A percentile compares a stretch with the other conserved stretches of the same genome.
Evolutionary conservation across 2,113 vertebrate genomes (phyloP).

Genomic region (Baryphthengus martii): DNA sequence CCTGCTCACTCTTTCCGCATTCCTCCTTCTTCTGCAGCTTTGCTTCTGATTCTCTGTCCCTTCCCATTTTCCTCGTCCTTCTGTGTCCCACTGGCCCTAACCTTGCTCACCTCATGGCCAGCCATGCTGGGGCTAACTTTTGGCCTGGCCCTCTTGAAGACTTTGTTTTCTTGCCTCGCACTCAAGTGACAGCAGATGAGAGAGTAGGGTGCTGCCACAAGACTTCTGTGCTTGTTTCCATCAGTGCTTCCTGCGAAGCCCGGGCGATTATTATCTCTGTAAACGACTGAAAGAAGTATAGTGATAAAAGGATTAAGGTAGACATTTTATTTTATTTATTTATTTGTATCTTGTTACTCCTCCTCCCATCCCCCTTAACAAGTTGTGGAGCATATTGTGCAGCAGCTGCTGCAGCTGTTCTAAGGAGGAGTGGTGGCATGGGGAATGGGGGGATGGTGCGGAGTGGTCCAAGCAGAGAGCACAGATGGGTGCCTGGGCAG

Average conservation of each 20-base stretch:
- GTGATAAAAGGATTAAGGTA: constrained; percentile 63
- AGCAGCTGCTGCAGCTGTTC: background rate
- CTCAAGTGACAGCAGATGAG: background rate
- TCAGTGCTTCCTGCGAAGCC: constrained; percentile 14
- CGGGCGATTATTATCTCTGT: constrained; percentile 26
- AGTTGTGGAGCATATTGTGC: constrained; percentile 20
- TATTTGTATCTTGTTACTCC: constrained; percentile 25
- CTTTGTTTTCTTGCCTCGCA: background rate
- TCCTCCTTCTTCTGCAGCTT: background rate
- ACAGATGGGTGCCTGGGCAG: background rate
- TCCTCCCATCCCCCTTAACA: background rate
- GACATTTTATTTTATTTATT: constrained; percentile 22
- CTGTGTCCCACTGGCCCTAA: fast-evolving
- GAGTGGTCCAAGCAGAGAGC: background rate
- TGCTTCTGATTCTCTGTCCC: background rate
- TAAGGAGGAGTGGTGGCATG: background rate
- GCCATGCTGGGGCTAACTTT: background rate
- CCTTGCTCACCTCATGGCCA: background rate
- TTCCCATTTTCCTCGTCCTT: background rate
- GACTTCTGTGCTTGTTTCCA: background rate
- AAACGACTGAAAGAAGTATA: constrained; percentile 48
- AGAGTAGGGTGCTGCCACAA: background rate
- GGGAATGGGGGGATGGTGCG: background rate
- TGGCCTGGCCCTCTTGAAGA: background rate
- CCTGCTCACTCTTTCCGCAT: background rate